Conservation (phyloP, 2,888 invertebrate species). For the Patella pellucida region DNA sequence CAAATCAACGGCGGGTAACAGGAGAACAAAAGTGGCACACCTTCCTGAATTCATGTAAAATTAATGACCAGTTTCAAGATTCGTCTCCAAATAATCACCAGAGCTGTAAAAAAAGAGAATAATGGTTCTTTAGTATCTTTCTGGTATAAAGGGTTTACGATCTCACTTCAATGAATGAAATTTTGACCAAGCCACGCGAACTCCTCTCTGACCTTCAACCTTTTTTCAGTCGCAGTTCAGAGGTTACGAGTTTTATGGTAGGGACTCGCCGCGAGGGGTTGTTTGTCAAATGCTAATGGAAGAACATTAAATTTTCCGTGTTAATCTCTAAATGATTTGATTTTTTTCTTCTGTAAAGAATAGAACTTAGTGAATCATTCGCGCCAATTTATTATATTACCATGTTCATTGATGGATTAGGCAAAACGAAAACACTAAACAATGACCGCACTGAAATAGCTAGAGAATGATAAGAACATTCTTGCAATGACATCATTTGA, state of each 20-base stretch:
- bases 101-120: conserved; percentile 4
- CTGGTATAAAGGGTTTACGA: background rate
- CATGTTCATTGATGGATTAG: no score
- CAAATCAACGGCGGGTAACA: background rate
- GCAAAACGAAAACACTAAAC: no score
- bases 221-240: background rate
- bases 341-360: background rate
- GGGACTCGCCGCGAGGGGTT: background rate
- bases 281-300: conserved; percentile 6
- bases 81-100: background rate
- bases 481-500: no score
- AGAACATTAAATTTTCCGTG: conserved; percentile 7
- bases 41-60: conserved; percentile 6
- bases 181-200: conserved; percentile 4
- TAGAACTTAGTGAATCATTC: no score
- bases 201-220: conserved; percentile 7
- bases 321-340: conserved; percentile 7
- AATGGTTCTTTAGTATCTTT: background rate
- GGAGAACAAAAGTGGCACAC: conserved; percentile 6
- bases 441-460: no score
- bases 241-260: conserved; percentile 6
- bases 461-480: no score
- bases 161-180: background rate
- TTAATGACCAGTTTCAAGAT: conserved; percentile 8
- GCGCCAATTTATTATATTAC: no score